Evolutionary conservation across 2,888 invertebrate genomes (phyloP).

Genomic region (Aleiodes alternator): DNA sequence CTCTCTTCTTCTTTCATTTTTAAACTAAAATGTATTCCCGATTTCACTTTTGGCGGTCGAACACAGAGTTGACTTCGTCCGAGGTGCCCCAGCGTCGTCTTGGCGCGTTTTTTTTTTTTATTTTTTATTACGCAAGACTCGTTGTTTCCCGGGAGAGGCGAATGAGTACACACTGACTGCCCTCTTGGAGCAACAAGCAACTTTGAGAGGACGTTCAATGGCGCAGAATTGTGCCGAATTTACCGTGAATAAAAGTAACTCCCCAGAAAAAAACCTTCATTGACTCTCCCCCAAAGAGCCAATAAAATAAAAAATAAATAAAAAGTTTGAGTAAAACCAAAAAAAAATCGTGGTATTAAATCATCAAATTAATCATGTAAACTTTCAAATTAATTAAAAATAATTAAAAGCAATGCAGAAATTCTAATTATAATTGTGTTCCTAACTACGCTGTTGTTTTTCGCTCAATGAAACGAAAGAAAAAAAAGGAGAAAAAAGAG

Average conservation of each 20-base stretch:
- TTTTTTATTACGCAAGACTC: conserved; percentile 38
- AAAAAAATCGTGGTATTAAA: not conserved
- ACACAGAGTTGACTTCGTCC: conserved; percentile 34
- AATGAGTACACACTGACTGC: not conserved
- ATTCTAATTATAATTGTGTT: not conserved
- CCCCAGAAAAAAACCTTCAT: not conserved
- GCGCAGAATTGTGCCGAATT: not conserved
- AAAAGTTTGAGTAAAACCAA: not conserved
- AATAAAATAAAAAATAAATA: not conserved
- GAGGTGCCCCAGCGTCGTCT: conserved; percentile 29
- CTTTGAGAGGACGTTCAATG: conserved; percentile 1
- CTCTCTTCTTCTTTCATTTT: conserved; percentile 21
- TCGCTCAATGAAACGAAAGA: too few species aligned
- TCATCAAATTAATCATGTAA: not conserved
- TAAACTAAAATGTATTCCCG: conserved; percentile 50
- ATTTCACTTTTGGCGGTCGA: conserved; percentile 69
- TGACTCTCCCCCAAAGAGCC: too few species aligned
- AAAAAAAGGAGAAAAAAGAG: not conserved
- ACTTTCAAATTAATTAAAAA: too few species aligned
- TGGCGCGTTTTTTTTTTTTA: not conserved
- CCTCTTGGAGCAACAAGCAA: too few species aligned
- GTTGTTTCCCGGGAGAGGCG: conserved; percentile 29
- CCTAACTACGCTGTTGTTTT: not conserved
- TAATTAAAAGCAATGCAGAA: not conserved
- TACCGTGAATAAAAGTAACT: not conserved